Evolutionary conservation across 2,113 vertebrate genomes (phyloP).

Genomic region (Antigone vipio): DNA sequence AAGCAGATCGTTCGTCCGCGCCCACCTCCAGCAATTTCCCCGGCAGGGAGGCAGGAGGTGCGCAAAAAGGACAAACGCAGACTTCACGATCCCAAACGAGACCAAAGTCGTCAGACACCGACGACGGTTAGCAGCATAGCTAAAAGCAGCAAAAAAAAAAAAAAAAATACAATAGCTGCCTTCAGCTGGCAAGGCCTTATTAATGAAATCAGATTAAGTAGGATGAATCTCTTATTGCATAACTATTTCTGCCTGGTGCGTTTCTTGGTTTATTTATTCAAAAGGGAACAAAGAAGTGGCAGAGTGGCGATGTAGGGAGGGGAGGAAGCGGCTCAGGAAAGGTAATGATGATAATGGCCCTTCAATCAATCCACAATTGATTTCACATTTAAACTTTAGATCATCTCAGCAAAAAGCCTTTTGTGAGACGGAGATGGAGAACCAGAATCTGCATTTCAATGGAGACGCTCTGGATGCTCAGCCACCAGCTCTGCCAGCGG

Average conservation of each 20-base stretch:
- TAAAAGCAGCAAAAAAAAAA: background rate
- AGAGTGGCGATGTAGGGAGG: background rate
- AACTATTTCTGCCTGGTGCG: background rate
- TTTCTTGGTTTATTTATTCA: background rate
- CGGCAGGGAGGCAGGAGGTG: background rate
- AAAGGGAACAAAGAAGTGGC: background rate
- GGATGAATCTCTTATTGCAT: background rate
- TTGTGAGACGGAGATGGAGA: background rate
- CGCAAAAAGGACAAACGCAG: background rate
- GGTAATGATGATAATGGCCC: background rate
- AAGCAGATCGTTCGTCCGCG: background rate
- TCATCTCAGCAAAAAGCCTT: slow-evolving; percentile 19
- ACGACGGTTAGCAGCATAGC: too few relatives aligned
- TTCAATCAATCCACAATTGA: slow-evolving; percentile 3
- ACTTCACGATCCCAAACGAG: background rate
- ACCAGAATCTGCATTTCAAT: slow-evolving; percentile 24
- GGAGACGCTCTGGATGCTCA: background rate
- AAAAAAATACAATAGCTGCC: background rate
- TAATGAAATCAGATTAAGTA: background rate
- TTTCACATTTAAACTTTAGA: slow-evolving; percentile 34
- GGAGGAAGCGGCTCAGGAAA: background rate
- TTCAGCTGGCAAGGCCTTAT: background rate
- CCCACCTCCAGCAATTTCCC: background rate
- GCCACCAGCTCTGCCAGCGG: background rate
- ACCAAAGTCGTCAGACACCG: rapidly evolving